These are phyloP conservation scores for Fukomys damarensis DNA, from an alignment of 2,113 vertebrate species.

Conservation along the genomic window DNA sequence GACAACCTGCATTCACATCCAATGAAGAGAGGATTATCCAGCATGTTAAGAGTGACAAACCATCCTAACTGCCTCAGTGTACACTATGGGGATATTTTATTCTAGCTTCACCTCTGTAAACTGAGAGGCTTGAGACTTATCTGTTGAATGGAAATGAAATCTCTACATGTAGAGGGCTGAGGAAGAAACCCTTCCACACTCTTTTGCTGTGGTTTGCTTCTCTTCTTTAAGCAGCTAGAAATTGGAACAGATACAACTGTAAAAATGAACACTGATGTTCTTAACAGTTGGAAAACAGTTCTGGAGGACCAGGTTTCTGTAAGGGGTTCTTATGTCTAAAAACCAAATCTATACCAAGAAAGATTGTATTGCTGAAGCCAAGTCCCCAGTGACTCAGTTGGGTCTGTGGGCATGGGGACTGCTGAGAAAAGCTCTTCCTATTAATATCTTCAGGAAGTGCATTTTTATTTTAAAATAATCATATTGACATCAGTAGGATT, in stretches of 20 bases:
- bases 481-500: neutral
- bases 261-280: neutral
- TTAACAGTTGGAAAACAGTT: neutral
- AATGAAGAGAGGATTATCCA: neutral
- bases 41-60: neutral
- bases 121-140: neutral
- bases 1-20: neutral
- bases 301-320: neutral
- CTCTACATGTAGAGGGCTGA: neutral
- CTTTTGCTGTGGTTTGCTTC: slow-evolving; percentile 23
- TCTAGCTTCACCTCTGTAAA: neutral
- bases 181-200: neutral
- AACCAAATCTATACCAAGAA: neutral
- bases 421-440: neutral
- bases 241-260: neutral
- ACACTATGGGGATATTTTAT: neutral
- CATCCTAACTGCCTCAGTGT: neutral
- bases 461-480: neutral
- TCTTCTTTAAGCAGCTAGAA: slow-evolving; percentile 12
- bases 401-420: neutral
- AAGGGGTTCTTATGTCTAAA: neutral
- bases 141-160: neutral
- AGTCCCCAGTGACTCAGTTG: neutral
- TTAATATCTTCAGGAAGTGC: neutral
- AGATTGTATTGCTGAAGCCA: neutral